Evolutionary conservation across 2,797 vertebrate species (phyloP).

Genomic region (Neosilurus mollespiculum): DNA sequence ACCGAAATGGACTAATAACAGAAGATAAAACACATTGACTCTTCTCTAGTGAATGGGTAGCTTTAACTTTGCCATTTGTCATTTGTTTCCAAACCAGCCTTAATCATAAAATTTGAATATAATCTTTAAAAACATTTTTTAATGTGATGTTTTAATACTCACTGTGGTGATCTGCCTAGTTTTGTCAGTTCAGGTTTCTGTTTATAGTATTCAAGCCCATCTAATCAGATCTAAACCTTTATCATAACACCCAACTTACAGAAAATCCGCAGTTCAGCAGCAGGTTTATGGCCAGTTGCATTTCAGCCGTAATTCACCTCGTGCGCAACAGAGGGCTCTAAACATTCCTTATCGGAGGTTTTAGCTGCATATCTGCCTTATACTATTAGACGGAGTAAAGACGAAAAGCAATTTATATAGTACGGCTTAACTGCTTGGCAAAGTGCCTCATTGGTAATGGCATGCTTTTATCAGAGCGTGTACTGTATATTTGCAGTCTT

Average conservation of each 20-base stretch:
- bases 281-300: not conserved
- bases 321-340: not conserved
- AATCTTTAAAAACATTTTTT: no score
- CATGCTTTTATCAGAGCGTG: not conserved
- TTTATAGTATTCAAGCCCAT: not conserved
- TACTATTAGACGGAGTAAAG: not conserved
- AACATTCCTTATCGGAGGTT: not conserved
- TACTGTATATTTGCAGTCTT: slow-evolving; percentile 17
- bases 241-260: not conserved
- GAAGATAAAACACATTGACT: no score
- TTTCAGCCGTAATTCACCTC: not conserved
- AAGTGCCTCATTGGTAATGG: not conserved
- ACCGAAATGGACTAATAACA: no score
- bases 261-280: not conserved
- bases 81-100: no score
- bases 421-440: not conserved
- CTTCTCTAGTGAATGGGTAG: no score
- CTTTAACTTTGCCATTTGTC: no score
- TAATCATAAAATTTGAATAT: no score
- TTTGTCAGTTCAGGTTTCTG: not conserved
- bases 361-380: not conserved
- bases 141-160: no score
- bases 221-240: not conserved
- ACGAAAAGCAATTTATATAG: not conserved
- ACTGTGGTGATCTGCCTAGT: not conserved